phyloP scores from a whole-genome alignment of 2,797 vertebrate genomes.

The Eremophila alpestris region DNA sequence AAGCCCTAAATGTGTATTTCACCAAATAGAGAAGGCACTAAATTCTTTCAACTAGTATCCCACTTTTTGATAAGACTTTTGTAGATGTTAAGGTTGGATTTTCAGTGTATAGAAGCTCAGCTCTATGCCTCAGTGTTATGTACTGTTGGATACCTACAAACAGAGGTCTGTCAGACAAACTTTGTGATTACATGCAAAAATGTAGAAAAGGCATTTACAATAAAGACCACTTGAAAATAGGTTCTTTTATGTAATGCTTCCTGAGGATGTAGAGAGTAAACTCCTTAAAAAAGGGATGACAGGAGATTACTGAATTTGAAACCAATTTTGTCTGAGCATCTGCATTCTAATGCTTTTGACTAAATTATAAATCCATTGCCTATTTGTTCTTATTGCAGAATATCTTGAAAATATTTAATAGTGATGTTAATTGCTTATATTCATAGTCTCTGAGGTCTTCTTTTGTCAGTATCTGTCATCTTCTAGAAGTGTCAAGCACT shows the following conservation, averaged over 20 bases:
- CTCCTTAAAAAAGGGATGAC: background rate
- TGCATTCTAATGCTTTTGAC: background rate
- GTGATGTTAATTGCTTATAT: background rate
- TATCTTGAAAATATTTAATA: conserved; percentile 17
- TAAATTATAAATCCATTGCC: background rate
- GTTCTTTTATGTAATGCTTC: background rate
- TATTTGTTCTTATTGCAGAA: background rate
- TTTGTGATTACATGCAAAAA: background rate
- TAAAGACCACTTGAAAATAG: background rate
- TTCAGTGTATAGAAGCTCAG: background rate
- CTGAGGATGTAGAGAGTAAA: background rate
- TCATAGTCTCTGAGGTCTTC: background rate
- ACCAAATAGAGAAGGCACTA: background rate
- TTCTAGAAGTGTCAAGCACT: background rate
- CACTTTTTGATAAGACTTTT: background rate
- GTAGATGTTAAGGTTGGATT: background rate
- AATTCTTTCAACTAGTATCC: background rate
- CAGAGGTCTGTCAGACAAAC: background rate
- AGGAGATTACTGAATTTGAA: background rate
- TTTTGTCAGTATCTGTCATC: background rate
- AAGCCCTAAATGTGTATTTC: background rate
- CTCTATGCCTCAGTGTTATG: background rate
- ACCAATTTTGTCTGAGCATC: background rate
- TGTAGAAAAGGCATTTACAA: background rate
- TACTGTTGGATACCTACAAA: accelerated